Evolutionary conservation across 2,888 invertebrate species (phyloP), one percentile per base, ranked within the genome.

Genomic region (Pachymerium ferrugineum): DNA sequence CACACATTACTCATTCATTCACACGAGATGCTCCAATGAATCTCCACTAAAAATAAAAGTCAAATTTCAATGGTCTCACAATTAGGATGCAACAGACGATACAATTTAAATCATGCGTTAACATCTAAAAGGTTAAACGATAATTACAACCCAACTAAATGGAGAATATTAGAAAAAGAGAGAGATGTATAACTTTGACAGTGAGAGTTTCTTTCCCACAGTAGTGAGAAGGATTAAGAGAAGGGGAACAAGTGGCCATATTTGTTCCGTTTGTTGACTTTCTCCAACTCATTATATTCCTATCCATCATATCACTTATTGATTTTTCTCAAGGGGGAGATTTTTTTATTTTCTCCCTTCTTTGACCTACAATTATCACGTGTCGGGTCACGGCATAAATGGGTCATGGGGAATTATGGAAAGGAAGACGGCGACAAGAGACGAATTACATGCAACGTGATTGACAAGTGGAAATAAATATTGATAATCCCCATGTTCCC

Each of bases 61-160:
- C n/a, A n/a, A n/a, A n/a, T n/a, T n/a, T n/a, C n/a, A n/a, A n/a
- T n/a, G n/a, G n/a, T n/a, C n/a, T n/a, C n/a, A n/a, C 28, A 62
- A 62, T 62, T 62, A 62, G 62, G 62, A 62, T 62, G 62, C 62
- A 62, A 62, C 62, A 28, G 28, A 62, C 62, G 62, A 62, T 62
- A 62, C 25, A 3, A 25, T 28, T 62, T 28, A 62, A 62, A 62
- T 62, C 62, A 62, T 62, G 62, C 62, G 62, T n/a, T n/a, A n/a
- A n/a, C n/a, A n/a, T n/a, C n/a, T n/a, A n/a, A n/a, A n/a, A n/a
- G n/a, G n/a, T n/a, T n/a, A n/a, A n/a, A n/a, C n/a, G n/a, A n/a
- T n/a, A n/a, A n/a, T n/a, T n/a, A n/a, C n/a, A n/a, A n/a, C n/a
- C n/a, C n/a, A n/a, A n/a, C n/a, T n/a, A n/a, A n/a, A n/a, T n/a